Conservation (phyloP, 2,113 vertebrate species). For the Oceanites oceanicus region DNA sequence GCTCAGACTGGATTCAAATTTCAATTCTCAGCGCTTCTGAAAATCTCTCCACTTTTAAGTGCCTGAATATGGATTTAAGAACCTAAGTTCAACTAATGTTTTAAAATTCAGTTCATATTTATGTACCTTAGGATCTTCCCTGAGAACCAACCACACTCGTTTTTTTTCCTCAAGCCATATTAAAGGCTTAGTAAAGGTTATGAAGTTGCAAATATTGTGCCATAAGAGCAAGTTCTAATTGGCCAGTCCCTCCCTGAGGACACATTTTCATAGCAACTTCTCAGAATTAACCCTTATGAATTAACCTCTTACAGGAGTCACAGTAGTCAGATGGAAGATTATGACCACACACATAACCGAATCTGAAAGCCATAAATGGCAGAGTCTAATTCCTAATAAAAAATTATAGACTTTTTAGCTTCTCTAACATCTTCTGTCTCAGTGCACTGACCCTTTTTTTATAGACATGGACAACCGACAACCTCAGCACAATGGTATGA, state of each 20-base stretch:
- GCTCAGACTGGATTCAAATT: not conserved
- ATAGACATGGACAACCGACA: not conserved
- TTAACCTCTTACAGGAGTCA: conserved; percentile 13
- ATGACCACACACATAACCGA: not conserved
- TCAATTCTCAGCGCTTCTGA: not conserved
- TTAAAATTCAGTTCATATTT: conserved; percentile 25
- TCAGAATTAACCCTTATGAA: conserved; percentile 44
- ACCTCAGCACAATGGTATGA: not conserved
- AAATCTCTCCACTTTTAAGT: not conserved
- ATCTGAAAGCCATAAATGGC: not conserved
- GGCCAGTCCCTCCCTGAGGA: not conserved
- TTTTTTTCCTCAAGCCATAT: not conserved
- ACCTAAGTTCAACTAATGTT: not conserved
- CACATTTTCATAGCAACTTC: not conserved
- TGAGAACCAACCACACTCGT: not conserved
- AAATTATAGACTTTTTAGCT: not conserved
- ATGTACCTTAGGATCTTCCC: not conserved
- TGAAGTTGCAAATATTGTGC: conserved; percentile 19
- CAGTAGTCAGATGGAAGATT: not conserved
- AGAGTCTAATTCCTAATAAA: conserved; percentile 6
- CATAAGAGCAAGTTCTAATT: not conserved
- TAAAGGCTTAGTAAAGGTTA: conserved; percentile 18
- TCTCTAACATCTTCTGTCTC: not conserved
- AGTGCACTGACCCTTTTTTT: not conserved
- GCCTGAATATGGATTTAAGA: not conserved